Conservation (phyloP, 2,113 vertebrate species). For the Cinclus mexicanus region DNA sequence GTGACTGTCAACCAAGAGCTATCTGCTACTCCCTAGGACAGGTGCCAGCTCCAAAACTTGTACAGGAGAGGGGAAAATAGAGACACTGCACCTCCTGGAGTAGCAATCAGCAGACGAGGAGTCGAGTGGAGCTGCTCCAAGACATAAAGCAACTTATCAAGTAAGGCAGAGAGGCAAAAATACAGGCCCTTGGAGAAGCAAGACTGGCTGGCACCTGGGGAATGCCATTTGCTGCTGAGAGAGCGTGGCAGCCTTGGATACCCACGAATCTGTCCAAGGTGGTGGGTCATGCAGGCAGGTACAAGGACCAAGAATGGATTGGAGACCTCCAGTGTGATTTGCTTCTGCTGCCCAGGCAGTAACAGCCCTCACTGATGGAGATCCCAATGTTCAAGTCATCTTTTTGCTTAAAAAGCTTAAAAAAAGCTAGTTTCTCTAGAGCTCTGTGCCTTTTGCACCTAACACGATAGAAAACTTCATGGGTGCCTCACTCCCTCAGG, state of each 20-base stretch:
- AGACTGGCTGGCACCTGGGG: background rate
- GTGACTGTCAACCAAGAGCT: background rate
- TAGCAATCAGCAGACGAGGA: background rate
- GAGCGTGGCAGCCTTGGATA: background rate
- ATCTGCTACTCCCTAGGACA: background rate
- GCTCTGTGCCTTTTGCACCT: background rate
- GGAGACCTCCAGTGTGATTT: background rate
- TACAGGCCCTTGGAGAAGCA: no score
- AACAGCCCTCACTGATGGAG: background rate
- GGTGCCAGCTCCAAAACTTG: background rate
- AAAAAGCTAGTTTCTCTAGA: background rate
- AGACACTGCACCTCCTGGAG: background rate
- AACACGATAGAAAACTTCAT: rapidly evolving
- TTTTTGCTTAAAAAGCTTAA: background rate
- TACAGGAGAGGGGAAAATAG: background rate
- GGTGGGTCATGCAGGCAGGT: background rate
- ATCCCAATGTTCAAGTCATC: background rate
- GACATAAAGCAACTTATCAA: background rate
- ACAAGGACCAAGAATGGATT: background rate
- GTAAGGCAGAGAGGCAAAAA: background rate
- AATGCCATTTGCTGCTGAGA: background rate
- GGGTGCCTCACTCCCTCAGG: background rate
- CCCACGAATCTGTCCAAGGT: rapidly evolving
- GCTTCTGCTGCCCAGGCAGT: background rate
- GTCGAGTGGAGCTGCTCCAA: background rate